These are phyloP conservation scores for Adrianichthys oophorus DNA, from an alignment of 2,797 vertebrate genomes.

Conservation along the genomic window DNA sequence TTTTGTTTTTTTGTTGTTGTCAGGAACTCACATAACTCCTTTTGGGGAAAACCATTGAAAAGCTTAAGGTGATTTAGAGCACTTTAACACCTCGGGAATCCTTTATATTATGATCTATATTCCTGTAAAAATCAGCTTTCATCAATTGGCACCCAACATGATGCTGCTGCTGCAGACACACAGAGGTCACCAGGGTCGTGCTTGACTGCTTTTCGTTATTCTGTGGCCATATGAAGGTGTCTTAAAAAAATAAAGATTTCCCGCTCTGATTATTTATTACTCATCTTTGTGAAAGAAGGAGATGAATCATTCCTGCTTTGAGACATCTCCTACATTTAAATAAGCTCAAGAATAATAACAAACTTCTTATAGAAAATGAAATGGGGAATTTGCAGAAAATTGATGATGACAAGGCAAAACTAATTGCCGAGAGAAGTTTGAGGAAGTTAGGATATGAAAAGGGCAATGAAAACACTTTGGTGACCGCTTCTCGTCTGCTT, in stretches of 20 bases:
- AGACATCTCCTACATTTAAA: too few species aligned
- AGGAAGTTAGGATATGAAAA: constrained; percentile 21
- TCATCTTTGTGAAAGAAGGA: not conserved
- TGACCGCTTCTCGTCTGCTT: not conserved
- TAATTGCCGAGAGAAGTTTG: not conserved
- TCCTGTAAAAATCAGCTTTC: not conserved
- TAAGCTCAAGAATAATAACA: not conserved
- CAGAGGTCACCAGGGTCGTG: not conserved
- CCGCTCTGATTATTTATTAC: not conserved
- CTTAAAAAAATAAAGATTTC: not conserved
- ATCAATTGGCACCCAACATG: not conserved
- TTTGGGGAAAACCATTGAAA: too few species aligned
- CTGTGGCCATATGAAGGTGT: not conserved
- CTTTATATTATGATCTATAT: not conserved
- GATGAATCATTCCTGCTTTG: too few species aligned
- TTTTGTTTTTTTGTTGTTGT: too few species aligned
- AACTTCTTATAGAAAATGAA: not conserved
- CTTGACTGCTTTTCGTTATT: not conserved
- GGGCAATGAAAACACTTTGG: not conserved
- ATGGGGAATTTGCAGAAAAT: not conserved
- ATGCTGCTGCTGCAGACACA: constrained; percentile 6
- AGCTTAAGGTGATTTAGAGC: too few species aligned
- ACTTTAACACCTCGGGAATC: not conserved
- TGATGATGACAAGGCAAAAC: not conserved
- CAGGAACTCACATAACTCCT: too few species aligned